These are phyloP conservation scores for Tragopan temminckii DNA, from an alignment of 2,797 vertebrate genomes.

Conservation along the genomic window DNA sequence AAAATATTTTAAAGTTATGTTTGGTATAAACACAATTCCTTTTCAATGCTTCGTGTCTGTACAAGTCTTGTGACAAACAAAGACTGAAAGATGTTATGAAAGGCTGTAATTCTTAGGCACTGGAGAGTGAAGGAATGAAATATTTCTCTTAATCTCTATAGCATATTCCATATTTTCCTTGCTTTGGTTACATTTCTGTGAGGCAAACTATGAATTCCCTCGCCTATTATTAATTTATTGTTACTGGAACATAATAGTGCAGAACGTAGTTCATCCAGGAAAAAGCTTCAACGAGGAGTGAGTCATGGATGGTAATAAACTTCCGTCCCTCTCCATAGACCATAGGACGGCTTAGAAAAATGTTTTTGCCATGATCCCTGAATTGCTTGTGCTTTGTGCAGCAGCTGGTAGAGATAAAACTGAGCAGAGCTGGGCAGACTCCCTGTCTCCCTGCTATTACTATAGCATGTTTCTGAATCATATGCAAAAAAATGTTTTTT, in stretches of 20 bases:
- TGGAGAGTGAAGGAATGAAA: conserved; percentile 21
- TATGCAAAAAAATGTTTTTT: conserved; percentile 52
- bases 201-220: conserved; percentile 49
- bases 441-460: conserved; percentile 71
- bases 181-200: conserved; percentile 61
- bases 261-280: conserved; percentile 50
- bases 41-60: background rate
- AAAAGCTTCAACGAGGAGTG: conserved; percentile 66
- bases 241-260: conserved; percentile 65
- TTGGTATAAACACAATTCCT: conserved; percentile 18
- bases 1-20: background rate
- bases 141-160: conserved; percentile 52
- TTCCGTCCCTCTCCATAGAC: conserved; percentile 66
- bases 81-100: conserved; percentile 9
- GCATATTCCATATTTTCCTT: conserved; percentile 68
- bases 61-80: background rate
- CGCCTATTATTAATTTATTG: conserved; percentile 69
- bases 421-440: conserved; percentile 62
- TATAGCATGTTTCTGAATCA: conserved; percentile 72
- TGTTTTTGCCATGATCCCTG: conserved; percentile 64
- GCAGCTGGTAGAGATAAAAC: conserved; percentile 75
- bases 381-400: conserved; percentile 43
- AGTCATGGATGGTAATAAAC: conserved; percentile 73
- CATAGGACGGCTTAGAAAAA: conserved; percentile 44
- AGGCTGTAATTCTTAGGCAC: conserved; percentile 2